Conservation (phyloP, 2,797 vertebrate genomes). For the Crax fasciolata region DNA sequence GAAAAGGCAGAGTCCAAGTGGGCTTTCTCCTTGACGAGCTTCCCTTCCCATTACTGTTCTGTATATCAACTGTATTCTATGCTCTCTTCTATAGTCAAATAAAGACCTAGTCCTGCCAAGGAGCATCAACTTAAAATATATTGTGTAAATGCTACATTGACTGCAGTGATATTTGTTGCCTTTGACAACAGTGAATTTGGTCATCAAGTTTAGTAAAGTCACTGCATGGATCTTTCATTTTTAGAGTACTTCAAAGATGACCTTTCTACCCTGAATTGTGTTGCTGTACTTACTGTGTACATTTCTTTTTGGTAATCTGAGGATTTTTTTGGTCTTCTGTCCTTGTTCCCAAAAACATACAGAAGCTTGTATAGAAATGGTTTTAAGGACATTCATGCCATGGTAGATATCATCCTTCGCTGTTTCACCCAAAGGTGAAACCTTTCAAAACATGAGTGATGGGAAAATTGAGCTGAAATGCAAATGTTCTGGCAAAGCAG, state of each 20-base stretch:
- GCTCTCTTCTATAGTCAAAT: not conserved
- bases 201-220: not conserved
- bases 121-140: not conserved
- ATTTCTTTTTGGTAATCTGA: not conserved
- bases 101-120: not conserved
- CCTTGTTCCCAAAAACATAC: rapidly evolving
- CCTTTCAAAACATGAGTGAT: not conserved
- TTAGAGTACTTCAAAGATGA: not conserved
- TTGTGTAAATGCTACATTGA: rapidly evolving
- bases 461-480: not conserved
- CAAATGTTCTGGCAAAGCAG: not conserved
- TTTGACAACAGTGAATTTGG: not conserved
- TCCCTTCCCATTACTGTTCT: not conserved
- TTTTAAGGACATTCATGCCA: rapidly evolving
- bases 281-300: rapidly evolving
- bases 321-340: rapidly evolving
- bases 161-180: not conserved
- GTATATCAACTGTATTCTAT: rapidly evolving
- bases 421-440: not conserved
- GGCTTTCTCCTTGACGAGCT: not conserved
- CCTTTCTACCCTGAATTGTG: not conserved
- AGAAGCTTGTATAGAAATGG: rapidly evolving
- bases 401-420: not conserved
- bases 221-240: rapidly evolving
- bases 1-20: not conserved